Evolutionary conservation across 2,888 invertebrate species (phyloP), one percentile per base, ranked within the genome.

Genomic region (Litoditis marina): DNA sequence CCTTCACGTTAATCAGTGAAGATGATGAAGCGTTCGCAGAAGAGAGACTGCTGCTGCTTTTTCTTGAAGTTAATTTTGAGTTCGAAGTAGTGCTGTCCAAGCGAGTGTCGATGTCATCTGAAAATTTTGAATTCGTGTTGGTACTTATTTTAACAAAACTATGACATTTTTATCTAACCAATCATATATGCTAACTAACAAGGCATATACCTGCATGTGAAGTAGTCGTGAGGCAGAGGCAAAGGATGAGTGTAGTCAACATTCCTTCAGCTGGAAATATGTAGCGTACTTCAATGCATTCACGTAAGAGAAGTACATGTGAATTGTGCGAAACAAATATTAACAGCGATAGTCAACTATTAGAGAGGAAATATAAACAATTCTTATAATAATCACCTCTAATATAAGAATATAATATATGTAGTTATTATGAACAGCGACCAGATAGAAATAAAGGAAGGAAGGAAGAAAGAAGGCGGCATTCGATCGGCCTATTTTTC

Each of bases 401-500:
- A 63, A 63, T 59, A 51, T 50, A 63, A 63, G 19, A 63, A 63
- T 63, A 62, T 62, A 57, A 58, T 58, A 51, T 13, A 25, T 50
- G 62, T 60, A 30, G 62, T 62, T 62, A 62, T 62, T 62, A 60
- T 60, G 62, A 56, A 60, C 62, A 62, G 57, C 62, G 57, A 60
- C 57, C 57, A 62, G 62, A 65, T 61, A 36, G 61, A 65, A 68
- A 62, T 65, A 68, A 66, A 60, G 53, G 65, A 67, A 65, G 54
- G 60, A 60, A 60, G 59, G 56, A 54, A 54, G 58, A 60, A 39
- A 62, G 46, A 65, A 34, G 59, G 34, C 60, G 42, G 22, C 65
- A 68, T 63, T 63, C 65, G 65, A 66, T 63, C 66, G 55, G 52
- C n/a, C n/a, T 65, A 68, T 65, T 65, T 61, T 61, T 64, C 60